Conservation (phyloP, 37 sponge, comb jelly and placozoan genomes). For the Oopsacas minuta region DNA sequence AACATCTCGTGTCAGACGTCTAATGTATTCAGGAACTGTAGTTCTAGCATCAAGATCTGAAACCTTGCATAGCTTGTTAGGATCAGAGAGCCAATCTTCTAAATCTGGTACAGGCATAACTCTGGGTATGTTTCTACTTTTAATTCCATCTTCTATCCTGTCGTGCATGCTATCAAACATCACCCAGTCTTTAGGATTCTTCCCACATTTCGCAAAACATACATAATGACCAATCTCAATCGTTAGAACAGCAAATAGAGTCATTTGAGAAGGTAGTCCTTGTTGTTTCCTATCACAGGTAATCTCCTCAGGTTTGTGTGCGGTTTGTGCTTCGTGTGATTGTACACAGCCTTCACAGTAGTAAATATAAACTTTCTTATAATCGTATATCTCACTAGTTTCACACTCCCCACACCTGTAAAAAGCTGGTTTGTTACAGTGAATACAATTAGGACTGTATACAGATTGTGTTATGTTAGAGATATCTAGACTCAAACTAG, state of each 20-base stretch:
- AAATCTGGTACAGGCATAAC: background rate
- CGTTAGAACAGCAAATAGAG: background rate
- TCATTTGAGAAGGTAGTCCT: background rate
- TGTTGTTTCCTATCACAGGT: background rate
- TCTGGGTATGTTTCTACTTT: background rate
- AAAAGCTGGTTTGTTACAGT: background rate
- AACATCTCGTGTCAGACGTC: conserved; percentile 2
- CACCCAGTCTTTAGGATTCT: background rate
- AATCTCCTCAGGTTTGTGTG: background rate
- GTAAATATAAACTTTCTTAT: background rate
- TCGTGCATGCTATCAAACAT: conserved; percentile 11
- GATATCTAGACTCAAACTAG: background rate
- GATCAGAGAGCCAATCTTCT: background rate
- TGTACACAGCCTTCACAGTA: background rate
- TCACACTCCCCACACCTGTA: background rate
- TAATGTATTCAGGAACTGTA: background rate
- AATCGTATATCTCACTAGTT: background rate
- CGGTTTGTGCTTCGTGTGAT: background rate
- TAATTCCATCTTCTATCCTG: background rate
- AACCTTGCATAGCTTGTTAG: background rate
- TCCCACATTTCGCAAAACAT: background rate
- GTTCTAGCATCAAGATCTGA: background rate
- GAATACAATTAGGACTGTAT: background rate
- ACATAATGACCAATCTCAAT: background rate
- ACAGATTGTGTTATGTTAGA: background rate